Evolutionary conservation across 2,888 invertebrate species (phyloP), one percentile per base, ranked within the genome.

Genomic region (Drosophila quasianomalipes): DNA sequence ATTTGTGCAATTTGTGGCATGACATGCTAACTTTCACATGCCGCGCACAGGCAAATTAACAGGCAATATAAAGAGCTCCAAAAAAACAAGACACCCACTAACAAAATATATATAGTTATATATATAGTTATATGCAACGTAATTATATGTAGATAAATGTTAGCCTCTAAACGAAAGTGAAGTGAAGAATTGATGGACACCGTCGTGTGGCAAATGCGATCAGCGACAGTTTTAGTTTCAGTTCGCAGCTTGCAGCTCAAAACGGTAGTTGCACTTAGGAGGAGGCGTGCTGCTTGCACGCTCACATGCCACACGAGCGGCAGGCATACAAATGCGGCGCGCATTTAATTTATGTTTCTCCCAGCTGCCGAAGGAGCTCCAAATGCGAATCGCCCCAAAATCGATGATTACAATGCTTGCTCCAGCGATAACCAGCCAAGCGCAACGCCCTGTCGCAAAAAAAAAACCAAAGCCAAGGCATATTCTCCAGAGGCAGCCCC

Each of bases 181-280:
- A 90, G 92, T 91, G 91, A 91, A 83, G 92, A 91, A 91, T 91
- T 91, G 91, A 91, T 82, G 82, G 90, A 92, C 92, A 83, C 39
- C 37, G 55, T 73, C 65, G 77, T 76, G 77, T 76, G 69, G 79
- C 30, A 57, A 53, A 19, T 35, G 63, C 47, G 55, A 64, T 64
- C 65, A 65, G 47, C 47, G 33, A 55, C 55, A 55, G 37, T 55
- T 55, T 55, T 28, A 37, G 26, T 37, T 55, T 55, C 35, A 16
- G 6, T 28, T 14, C 35, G 31, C 26, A n/a, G 55, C 37, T 37
- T 12, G 28, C 16, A 35, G 19, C 26, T 28, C 47, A 16, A 47
- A 47, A 47, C 47, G 26, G 47, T 28, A 58, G 70, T 60, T 54
- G 55, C 59, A 75, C 31, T 59, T 63, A 74, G 28, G n/a, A n/a